Base-by-base conservation (phyloP, 2,888 invertebrate species). In the Philaethria dido region DNA sequence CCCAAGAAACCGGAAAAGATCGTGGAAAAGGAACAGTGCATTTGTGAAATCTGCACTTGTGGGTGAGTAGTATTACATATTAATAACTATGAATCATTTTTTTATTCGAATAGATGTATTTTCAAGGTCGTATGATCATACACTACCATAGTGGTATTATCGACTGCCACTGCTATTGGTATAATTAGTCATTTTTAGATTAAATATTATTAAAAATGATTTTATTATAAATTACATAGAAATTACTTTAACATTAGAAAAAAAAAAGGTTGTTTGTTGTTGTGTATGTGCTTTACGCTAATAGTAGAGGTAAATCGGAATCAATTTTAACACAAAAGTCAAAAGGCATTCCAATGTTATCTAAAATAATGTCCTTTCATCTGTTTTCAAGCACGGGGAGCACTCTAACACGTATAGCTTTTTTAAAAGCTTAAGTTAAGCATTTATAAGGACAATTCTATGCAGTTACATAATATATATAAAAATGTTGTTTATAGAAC, bases 11-110 rank as follows among this genome's bases (percentile, higher is more conserved):
- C 90, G 64, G 88, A 90, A 74, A 88, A 87, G 73, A 75, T 74
- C 63, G 78, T 84, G 54, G 85, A 91, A 73, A 96, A 95, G 82
- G 97, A 97, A 81, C 96, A 96, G 86, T 97, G 97, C 85, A 97
- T 97, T 79, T 97, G 97, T 84, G 97, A 97, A 92, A 95, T 97
- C 72, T 97, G 97, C 86, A 97, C 97, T 80, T 97, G 97, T 92
- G 97, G 97, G 97, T 97, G 88, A 95, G 96, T 94, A 60, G 42
- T 11, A 25, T 55, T 52, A 44, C 47, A 44, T 59, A 52, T 50
- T 33, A 36, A 22, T 60, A 45, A 48, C 22, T 63, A 45, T 63
- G 44, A 36, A 33, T 68, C 59, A 67, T 44, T 63, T 57, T 47
- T 52, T 48, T 22, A 44, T 44, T 52, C 33, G 59, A 63, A 59